Percentiles rank a stretch among this genome's conserved stretches.
Evolutionary conservation across 2,888 invertebrate species (phyloP).

Genomic region (Epistrophe eligans): DNA sequence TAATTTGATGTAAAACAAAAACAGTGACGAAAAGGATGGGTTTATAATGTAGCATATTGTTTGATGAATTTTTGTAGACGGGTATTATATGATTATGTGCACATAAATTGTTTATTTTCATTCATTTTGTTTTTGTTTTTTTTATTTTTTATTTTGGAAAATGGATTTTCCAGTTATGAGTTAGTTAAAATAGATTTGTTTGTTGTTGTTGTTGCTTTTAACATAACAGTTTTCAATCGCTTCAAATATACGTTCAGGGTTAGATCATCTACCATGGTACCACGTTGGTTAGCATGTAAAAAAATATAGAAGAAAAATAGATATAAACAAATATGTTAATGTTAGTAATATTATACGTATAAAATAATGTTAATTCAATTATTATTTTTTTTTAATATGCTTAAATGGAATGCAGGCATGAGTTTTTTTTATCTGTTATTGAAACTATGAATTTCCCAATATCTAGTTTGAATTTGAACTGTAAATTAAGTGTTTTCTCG

Average conservation of each 20-base stretch:
- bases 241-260: conserved; percentile 74
- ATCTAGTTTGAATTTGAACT: not conserved
- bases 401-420: conserved; percentile 66
- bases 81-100: conserved; percentile 54
- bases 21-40: conserved; percentile 59
- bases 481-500: no score
- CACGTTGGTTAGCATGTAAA: conserved; percentile 80
- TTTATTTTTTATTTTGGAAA: conserved; percentile 39
- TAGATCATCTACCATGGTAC: conserved; percentile 81
- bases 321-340: conserved; percentile 79
- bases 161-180: conserved; percentile 48
- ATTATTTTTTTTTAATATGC: conserved; percentile 39
- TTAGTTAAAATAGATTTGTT: conserved; percentile 66
- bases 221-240: conserved; percentile 74
- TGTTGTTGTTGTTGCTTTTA: conserved; percentile 63
- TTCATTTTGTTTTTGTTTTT: conserved; percentile 55
- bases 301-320: conserved; percentile 78
- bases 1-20: conserved; percentile 77
- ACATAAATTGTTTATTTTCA: conserved; percentile 54
- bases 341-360: conserved; percentile 77
- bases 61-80: conserved; percentile 40
- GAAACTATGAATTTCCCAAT: not conserved
- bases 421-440: conserved; percentile 20
- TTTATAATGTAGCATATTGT: conserved; percentile 44
- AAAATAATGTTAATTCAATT: conserved; percentile 56